Conservation (phyloP, 2,797 vertebrate genomes). For the Coluber constrictor region DNA sequence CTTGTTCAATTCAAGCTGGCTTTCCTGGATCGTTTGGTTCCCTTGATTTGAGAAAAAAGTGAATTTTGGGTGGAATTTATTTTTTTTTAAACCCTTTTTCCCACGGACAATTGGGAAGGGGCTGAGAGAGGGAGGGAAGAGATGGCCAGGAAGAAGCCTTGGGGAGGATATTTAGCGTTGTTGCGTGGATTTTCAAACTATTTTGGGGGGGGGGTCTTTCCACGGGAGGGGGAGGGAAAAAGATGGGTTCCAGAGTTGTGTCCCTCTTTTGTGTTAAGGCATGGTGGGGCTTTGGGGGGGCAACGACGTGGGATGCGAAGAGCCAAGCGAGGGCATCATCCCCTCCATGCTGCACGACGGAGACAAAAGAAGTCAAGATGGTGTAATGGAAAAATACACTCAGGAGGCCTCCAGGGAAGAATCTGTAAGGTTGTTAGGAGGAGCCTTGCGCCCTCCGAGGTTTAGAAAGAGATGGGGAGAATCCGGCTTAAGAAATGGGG, state of each 20-base stretch:
- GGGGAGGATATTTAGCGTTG: background rate
- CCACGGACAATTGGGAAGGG: background rate
- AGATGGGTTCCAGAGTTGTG: background rate
- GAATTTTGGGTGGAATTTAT: background rate
- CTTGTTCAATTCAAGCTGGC: background rate
- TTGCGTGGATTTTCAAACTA: background rate
- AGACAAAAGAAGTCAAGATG: background rate
- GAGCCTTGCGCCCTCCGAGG: background rate
- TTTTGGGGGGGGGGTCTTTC: background rate
- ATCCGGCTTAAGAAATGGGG: background rate
- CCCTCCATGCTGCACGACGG: background rate
- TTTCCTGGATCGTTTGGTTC: background rate
- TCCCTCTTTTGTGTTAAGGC: background rate
- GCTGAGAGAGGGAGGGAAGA: background rate
- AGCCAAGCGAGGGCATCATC: no score
- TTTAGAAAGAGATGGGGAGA: background rate
- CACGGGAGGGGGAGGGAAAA: accelerated
- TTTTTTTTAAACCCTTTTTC: background rate
- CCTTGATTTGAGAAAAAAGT: background rate
- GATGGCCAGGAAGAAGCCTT: background rate
- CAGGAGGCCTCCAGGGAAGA: background rate
- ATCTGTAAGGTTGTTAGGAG: background rate
- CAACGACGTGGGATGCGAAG: background rate
- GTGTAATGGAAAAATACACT: slow-evolving; percentile 21
- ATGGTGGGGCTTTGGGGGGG: no score